phyloP scores from a whole-genome alignment of 2,888 invertebrate genomes.

The Calameuta filiformis region DNA sequence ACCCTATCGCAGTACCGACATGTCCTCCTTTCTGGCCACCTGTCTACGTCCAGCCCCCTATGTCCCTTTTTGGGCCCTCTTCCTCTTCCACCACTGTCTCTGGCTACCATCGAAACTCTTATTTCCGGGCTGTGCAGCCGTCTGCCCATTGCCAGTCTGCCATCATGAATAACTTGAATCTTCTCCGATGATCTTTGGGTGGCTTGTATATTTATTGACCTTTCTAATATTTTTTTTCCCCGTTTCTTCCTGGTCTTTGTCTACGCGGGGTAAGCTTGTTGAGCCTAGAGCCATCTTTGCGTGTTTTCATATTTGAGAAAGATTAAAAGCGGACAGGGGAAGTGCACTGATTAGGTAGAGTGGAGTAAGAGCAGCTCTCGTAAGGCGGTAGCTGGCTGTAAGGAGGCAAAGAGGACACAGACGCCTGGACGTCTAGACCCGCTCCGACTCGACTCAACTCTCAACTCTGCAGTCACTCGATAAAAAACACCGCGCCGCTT shows the following conservation, averaged over 20 bases:
- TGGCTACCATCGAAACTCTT: not conserved
- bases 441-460: constrained; percentile 44
- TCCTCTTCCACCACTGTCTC: not conserved
- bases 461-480: constrained; percentile 55
- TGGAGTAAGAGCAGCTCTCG: not conserved
- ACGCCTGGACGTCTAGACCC: constrained; percentile 52
- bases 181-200: no score
- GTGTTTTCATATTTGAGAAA: no score
- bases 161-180: no score
- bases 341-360: not conserved
- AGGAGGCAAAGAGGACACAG: constrained; percentile 40
- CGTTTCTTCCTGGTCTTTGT: no score
- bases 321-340: no score
- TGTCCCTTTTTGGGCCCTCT: no score
- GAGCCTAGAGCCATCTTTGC: no score
- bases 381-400: constrained; percentile 28
- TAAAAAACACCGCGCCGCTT: constrained; percentile 54
- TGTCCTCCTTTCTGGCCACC: constrained; percentile 41
- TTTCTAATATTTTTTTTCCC: no score
- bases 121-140: not conserved
- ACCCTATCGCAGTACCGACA: not conserved
- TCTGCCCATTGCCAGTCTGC: no score
- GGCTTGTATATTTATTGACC: no score
- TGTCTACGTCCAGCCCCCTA: constrained; percentile 34
- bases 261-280: no score